Evolutionary conservation across 1,140 invertebrate species (phyloP), one percentile per base, ranked within the genome.

Genomic region (Oryctes rhinoceros): DNA sequence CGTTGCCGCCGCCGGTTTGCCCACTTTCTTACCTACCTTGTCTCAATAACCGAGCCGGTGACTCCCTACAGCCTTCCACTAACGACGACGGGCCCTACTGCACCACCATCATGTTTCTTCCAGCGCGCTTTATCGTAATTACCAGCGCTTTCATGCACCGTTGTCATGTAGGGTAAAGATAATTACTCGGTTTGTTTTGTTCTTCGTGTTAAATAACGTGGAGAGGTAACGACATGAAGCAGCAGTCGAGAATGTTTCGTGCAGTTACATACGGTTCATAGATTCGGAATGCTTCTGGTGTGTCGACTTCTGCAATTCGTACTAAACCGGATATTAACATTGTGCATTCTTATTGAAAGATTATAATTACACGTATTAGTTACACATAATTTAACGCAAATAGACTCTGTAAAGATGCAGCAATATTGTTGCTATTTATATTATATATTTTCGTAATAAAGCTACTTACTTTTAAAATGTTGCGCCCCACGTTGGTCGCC

Each of bases 101-200:
- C 74, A 30, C 24, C 13, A 18, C 65, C 18, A 67, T 67, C 65
- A 67, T 18, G 65, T 67, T 18, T 30, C 65, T 67, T 67, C 18
- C 65, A 67, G 65, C 20, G 18, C 65, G 65, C 18, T 67, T 76
- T 76, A 76, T 76, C 74, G 74, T 76, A 37, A 76, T 76, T 76
- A 76, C 74, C 74, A 76, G 39, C 35, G 74, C 74, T 76, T 76
- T 76, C 35, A 76, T 76, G 37, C 74, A 76, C 44, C 74, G 35
- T 76, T 13, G 74, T 20, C 37, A 76, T 76, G 74, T 76, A 76
- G 74, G 44, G 74, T 48, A 76, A 3, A 48, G 74, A 76, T 76
- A 76, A 76, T 76, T 76, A 76, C 74, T 76, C 13, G 35, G 74
- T 76, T 76, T 76, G 74, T 76, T 76, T 76, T 76, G 74, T 76